phyloP scores from a whole-genome alignment of 2,113 vertebrate genomes.

The Channa argus region DNA sequence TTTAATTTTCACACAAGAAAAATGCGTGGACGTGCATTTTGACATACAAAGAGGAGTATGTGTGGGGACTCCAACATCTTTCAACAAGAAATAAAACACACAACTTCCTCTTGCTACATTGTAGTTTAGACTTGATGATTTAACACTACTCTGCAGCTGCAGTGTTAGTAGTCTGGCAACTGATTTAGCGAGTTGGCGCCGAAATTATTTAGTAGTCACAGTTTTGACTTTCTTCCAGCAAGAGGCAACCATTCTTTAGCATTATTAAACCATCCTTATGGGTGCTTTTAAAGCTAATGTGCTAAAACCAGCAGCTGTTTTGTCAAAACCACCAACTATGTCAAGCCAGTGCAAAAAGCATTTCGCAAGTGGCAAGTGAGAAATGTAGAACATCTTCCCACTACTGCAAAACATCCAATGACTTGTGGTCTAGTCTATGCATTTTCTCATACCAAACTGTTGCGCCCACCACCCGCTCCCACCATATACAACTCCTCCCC shows the following conservation, averaged over 20 bases:
- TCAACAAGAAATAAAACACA: no score
- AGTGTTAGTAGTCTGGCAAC: neutral
- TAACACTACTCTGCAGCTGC: conserved; percentile 15
- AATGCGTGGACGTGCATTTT: no score
- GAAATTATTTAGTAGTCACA: neutral
- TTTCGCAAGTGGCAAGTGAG: conserved; percentile 48
- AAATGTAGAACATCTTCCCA: conserved; percentile 38
- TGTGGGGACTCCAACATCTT: no score
- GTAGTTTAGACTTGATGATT: conserved; percentile 15
- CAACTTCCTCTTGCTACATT: no score
- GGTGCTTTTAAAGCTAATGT: conserved; percentile 25
- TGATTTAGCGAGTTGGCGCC: conserved; percentile 14
- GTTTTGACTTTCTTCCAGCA: conserved; percentile 10
- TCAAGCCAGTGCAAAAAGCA: conserved; percentile 22
- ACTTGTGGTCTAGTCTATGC: conserved; percentile 18
- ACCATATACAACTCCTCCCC: conserved; percentile 3
- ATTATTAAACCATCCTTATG: neutral
- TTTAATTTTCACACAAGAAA: conserved; percentile 37
- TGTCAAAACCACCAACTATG: conserved; percentile 36
- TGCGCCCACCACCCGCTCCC: conserved; percentile 15
- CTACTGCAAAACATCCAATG: conserved; percentile 36
- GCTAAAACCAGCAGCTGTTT: conserved; percentile 37
- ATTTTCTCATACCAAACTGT: conserved; percentile 53
- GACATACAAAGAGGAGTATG: no score
- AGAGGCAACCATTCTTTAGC: neutral